phyloP scores from a whole-genome alignment of 2,888 invertebrate genomes.

The Mallateleia sp. region DNA sequence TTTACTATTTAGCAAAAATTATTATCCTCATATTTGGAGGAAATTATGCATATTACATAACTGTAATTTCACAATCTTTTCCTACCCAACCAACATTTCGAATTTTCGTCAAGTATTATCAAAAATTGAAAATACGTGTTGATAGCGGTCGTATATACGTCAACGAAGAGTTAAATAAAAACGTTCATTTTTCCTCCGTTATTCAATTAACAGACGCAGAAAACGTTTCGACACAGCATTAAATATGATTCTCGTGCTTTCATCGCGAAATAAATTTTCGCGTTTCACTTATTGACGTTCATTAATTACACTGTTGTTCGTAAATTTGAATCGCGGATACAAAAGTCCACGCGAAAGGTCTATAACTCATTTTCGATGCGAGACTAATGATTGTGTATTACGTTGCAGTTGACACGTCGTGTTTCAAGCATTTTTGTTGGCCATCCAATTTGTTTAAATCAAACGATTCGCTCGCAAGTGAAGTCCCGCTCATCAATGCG shows the following conservation, averaged over 20 bases:
- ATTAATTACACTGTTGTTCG: slow-evolving; percentile 46
- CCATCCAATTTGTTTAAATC: slow-evolving; percentile 72
- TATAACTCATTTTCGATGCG: slow-evolving; percentile 54
- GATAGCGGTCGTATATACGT: too few relatives aligned
- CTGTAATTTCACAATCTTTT: too few relatives aligned
- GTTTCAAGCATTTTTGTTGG: slow-evolving; percentile 53
- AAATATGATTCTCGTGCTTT: background rate
- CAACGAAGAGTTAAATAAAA: too few relatives aligned
- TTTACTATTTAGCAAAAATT: too few relatives aligned
- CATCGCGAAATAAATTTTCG: slow-evolving; percentile 10
- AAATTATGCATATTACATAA: too few relatives aligned
- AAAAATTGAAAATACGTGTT: too few relatives aligned
- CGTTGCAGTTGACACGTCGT: slow-evolving; percentile 70
- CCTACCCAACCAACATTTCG: too few relatives aligned
- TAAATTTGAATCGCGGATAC: slow-evolving; percentile 39
- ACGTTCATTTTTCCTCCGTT: too few relatives aligned
- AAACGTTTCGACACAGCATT: background rate
- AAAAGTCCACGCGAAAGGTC: slow-evolving; percentile 15
- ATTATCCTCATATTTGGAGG: too few relatives aligned
- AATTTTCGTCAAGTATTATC: too few relatives aligned
- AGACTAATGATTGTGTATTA: slow-evolving; percentile 69
- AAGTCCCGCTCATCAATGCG: slow-evolving; percentile 68
- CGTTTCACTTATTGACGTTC: slow-evolving; percentile 4
- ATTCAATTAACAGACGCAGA: background rate
- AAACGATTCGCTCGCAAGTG: slow-evolving; percentile 61